Percentiles rank a stretch among this genome's conserved stretches.
phyloP scores from a whole-genome alignment of 2,797 vertebrate genomes.

The Chelon auratus region DNA sequence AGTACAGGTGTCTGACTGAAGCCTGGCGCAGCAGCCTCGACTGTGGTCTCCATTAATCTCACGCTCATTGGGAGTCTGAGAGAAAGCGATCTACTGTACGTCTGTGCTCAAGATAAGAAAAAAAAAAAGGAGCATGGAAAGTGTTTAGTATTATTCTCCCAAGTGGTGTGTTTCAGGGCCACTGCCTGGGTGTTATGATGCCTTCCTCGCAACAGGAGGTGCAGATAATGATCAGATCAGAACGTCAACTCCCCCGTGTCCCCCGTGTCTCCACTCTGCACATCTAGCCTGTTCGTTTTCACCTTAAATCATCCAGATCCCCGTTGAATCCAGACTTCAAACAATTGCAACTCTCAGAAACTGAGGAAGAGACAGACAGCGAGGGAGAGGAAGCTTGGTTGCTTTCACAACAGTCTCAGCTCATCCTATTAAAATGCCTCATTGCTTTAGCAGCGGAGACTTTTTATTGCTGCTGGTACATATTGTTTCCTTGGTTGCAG shows the following conservation, averaged over 20 bases:
- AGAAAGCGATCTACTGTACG: conserved; percentile 24
- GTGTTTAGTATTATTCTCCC: conserved; percentile 47
- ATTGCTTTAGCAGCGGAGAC: conserved; percentile 77
- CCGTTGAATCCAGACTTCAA: conserved; percentile 67
- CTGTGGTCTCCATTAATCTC: conserved; percentile 41
- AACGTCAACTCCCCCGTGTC: conserved; percentile 37
- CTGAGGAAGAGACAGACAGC: conserved; percentile 47
- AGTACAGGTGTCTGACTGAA: conserved; percentile 24
- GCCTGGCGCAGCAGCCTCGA: conserved; percentile 27
- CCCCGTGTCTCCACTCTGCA: conserved; percentile 40
- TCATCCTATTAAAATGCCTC: conserved; percentile 83
- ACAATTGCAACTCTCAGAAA: conserved; percentile 52
- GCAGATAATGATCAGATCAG: conserved; percentile 67
- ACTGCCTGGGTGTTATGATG: conserved; percentile 40
- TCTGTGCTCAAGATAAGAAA: conserved; percentile 19
- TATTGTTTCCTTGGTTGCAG: conserved; percentile 76
- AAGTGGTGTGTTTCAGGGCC: conserved; percentile 50
- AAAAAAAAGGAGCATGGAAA: conserved; percentile 35
- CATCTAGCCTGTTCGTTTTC: conserved; percentile 65
- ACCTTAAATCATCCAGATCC: conserved; percentile 78
- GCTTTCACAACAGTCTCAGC: conserved; percentile 70
- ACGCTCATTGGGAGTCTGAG: conserved; percentile 22
- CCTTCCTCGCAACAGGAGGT: conserved; percentile 53
- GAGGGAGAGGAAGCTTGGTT: conserved; percentile 52
- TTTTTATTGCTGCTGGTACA: conserved; percentile 70